phyloP scores from a whole-genome alignment of 2,113 vertebrate genomes.

The Pollimyrus isidori region DNA sequence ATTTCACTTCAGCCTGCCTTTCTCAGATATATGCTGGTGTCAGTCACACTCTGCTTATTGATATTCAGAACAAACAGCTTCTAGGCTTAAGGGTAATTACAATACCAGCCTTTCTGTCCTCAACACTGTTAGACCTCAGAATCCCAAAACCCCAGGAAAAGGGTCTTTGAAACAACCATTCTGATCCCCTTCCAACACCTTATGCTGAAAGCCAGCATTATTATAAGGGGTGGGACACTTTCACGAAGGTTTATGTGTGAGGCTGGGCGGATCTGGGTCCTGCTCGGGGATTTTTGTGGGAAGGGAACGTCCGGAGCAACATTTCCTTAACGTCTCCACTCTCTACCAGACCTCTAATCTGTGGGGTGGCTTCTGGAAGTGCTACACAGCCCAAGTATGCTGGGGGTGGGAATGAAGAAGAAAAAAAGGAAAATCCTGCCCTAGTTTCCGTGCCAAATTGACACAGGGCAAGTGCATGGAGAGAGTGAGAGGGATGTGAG shows the following conservation, averaged over 20 bases:
- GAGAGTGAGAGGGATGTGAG: slow-evolving; percentile 35
- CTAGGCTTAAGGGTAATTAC: not conserved
- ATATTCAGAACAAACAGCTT: not conserved
- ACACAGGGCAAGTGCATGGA: slow-evolving; percentile 46
- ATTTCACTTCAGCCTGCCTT: not conserved
- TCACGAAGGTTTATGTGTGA: not conserved
- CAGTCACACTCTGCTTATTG: not conserved
- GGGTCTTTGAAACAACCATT: not conserved
- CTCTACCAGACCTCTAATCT: not conserved
- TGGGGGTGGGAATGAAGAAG: not conserved
- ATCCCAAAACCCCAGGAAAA: not conserved
- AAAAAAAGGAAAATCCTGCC: slow-evolving; percentile 56
- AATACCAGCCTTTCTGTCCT: not conserved
- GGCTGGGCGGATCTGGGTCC: not conserved
- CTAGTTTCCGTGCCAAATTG: slow-evolving; percentile 51
- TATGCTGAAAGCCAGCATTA: not conserved
- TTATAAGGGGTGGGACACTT: not conserved
- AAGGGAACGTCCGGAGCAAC: not conserved
- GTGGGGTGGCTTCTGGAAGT: not conserved
- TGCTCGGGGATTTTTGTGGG: not conserved
- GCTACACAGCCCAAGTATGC: not conserved
- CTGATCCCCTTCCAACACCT: not conserved
- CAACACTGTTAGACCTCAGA: not conserved
- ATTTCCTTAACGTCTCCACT: not conserved
- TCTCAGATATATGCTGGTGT: not conserved